A percentile compares a stretch with the other conserved stretches of the same genome.
Conservation (phyloP, 2,797 vertebrate genomes). For the Pangasius djambal region DNA sequence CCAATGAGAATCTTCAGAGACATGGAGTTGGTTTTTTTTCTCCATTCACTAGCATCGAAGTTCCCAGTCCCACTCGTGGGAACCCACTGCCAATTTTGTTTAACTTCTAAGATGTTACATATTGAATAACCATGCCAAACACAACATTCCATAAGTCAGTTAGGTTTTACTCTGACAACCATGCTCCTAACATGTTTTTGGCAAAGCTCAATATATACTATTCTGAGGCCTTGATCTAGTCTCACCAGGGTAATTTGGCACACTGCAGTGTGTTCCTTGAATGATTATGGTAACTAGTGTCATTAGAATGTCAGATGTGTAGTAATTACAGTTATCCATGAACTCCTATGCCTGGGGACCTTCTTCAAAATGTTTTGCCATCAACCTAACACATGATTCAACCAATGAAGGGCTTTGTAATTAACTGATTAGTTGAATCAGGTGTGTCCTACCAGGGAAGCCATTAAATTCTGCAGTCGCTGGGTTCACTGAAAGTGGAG, state of each 20-base stretch:
- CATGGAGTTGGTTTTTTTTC: neutral
- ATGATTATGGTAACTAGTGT: constrained; percentile 1
- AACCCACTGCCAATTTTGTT: neutral
- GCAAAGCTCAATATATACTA: neutral
- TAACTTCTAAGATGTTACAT: neutral
- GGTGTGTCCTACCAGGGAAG: constrained; percentile 2
- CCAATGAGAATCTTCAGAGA: neutral
- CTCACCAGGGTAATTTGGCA: constrained; percentile 15
- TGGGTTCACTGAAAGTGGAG: neutral
- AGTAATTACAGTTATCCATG: constrained; percentile 17
- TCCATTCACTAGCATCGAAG: neutral
- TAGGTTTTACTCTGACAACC: constrained; percentile 3
- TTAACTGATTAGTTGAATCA: constrained; percentile 13
- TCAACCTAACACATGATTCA: neutral
- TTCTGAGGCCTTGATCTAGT: neutral
- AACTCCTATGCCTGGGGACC: constrained; percentile 3
- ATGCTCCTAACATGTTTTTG: neutral
- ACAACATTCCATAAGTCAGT: constrained; percentile 8
- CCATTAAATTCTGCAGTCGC: neutral
- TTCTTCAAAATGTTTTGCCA: neutral
- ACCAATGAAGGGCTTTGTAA: constrained; percentile 12
- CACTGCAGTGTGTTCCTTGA: neutral
- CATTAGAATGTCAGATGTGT: constrained; percentile 27
- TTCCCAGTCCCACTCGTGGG: neutral
- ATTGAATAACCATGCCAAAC: neutral